Percentiles rank a stretch among this genome's conserved stretches.
Evolutionary conservation across 2,113 vertebrate species (phyloP).

Genomic region (Poeciliopsis retropinna): DNA sequence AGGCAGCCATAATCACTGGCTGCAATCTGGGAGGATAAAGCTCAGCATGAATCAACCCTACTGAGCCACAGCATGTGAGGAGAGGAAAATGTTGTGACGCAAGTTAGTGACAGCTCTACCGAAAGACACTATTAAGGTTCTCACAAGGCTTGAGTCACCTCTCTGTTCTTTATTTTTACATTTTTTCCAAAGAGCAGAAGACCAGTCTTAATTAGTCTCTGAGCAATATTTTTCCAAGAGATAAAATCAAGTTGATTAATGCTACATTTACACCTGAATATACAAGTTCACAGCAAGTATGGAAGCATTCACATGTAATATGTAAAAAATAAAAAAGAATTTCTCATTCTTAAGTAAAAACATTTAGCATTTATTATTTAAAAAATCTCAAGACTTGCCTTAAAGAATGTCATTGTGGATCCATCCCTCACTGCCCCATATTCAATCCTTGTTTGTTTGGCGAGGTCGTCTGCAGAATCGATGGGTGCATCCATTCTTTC

Average conservation of each 20-base stretch:
- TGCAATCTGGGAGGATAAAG: slow-evolving; percentile 78
- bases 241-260: no score
- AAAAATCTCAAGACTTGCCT: slow-evolving; percentile 78
- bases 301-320: no score
- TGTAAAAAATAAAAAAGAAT: no score
- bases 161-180: background rate
- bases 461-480: slow-evolving; percentile 95
- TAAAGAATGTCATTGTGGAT: slow-evolving; percentile 99
- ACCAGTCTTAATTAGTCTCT: background rate
- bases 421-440: slow-evolving; percentile 96
- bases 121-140: slow-evolving; percentile 24
- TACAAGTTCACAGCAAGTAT: no score
- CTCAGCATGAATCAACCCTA: slow-evolving; percentile 60
- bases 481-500: slow-evolving; percentile 98
- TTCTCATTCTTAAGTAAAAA: background rate
- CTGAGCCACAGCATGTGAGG: slow-evolving; percentile 54
- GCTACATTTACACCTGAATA: no score
- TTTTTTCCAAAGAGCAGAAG: background rate
- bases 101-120: slow-evolving; percentile 36
- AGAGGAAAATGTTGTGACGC: slow-evolving; percentile 16
- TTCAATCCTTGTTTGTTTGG: slow-evolving; percentile 97
- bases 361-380: background rate
- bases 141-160: background rate
- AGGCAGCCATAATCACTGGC: slow-evolving; percentile 74
- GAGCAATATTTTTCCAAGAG: no score